These are phyloP conservation scores for Picus viridis DNA, from an alignment of 2,797 vertebrate species.

Conservation along the genomic window DNA sequence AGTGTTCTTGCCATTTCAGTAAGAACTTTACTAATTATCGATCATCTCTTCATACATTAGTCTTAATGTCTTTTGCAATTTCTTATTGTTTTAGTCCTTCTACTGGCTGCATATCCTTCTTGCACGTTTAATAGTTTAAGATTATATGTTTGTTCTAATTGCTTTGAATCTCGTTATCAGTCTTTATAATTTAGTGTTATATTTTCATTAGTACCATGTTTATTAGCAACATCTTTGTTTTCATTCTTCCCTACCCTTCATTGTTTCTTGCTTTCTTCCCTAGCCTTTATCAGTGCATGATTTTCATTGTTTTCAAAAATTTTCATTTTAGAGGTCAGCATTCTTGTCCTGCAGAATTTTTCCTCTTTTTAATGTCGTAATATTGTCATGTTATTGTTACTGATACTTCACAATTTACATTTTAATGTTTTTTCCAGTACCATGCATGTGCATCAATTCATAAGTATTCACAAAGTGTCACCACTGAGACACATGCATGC, in stretches of 20 bases:
- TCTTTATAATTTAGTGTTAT: background rate
- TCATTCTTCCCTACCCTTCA: background rate
- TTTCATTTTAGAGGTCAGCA: constrained; percentile 44
- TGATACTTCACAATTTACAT: constrained; percentile 30
- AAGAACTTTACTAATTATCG: background rate
- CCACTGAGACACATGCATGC: background rate
- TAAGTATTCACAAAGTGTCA: constrained; percentile 58
- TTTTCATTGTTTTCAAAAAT: constrained; percentile 20
- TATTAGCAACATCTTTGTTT: background rate
- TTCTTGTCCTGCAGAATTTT: constrained; percentile 37
- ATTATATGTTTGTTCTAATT: constrained; percentile 15
- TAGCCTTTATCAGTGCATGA: background rate
- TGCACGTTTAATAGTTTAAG: background rate
- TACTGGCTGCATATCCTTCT: background rate
- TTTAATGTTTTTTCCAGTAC: constrained; percentile 4
- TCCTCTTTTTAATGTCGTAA: constrained; percentile 15
- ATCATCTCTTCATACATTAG: background rate
- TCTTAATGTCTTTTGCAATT: background rate
- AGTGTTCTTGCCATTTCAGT: background rate
- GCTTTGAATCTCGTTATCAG: background rate
- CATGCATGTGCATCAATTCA: constrained; percentile 1
- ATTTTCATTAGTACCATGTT: background rate
- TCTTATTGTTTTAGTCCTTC: background rate
- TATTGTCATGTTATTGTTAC: constrained; percentile 7
- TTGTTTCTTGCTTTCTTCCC: background rate